Conservation (phyloP, 2,888 invertebrate species). For the Limnephilus marmoratus region DNA sequence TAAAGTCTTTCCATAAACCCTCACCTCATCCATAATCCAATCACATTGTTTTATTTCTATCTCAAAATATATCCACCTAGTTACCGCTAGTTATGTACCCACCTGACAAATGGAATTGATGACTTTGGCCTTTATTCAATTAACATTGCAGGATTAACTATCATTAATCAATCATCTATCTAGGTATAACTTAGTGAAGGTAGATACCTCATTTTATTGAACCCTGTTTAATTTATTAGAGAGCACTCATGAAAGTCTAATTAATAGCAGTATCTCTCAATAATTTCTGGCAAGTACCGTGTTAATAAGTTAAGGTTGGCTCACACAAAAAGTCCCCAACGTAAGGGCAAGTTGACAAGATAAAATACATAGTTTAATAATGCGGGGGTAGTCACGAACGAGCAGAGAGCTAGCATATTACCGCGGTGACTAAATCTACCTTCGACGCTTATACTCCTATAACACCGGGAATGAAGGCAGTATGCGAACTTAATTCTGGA, state of each 20-base stretch:
- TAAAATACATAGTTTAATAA: constrained; percentile 28
- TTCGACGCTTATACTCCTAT: constrained; percentile 25
- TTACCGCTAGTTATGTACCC: too few species aligned
- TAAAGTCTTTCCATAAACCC: too few species aligned
- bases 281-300: background rate
- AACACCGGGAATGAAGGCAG: constrained; percentile 31
- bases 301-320: background rate
- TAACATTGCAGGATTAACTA: too few species aligned
- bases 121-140: too few species aligned
- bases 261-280: background rate
- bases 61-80: too few species aligned
- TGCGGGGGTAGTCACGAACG: constrained; percentile 18
- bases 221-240: background rate
- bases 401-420: background rate
- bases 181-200: background rate
- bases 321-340: background rate
- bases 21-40: too few species aligned
- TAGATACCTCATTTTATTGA: background rate
- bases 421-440: constrained; percentile 33
- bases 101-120: too few species aligned
- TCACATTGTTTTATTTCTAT: too few species aligned
- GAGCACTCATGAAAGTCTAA: background rate
- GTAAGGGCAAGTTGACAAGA: background rate
- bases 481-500: constrained; percentile 49
- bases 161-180: too few species aligned